Conservation (phyloP, 2,888 invertebrate species). For the Osmoderma eremita region DNA sequence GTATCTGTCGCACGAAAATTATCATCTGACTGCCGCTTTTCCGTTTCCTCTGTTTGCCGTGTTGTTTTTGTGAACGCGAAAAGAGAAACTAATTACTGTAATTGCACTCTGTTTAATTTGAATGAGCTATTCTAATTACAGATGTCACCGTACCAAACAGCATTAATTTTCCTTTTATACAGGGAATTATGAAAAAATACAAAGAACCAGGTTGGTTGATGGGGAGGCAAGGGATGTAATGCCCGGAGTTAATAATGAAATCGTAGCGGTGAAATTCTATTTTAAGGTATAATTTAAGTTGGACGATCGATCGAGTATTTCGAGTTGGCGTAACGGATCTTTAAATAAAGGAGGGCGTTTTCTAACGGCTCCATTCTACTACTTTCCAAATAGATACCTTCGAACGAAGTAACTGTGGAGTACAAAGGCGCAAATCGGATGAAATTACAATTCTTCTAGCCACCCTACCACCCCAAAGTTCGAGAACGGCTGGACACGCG, state of each 20-base stretch:
- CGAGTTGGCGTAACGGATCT: no score
- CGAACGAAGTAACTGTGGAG: no score
- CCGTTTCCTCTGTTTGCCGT: background rate
- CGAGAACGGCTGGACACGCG: no score
- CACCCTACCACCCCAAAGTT: no score
- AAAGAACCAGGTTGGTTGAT: background rate
- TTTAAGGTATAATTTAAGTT: no score
- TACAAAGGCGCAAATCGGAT: no score
- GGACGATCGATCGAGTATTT: no score
- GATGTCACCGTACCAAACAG: slow-evolving; percentile 23
- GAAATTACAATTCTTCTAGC: no score
- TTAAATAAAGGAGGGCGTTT: no score
- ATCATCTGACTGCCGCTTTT: background rate
- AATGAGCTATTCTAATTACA: slow-evolving; percentile 31
- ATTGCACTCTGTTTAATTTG: slow-evolving; percentile 38
- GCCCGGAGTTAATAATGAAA: background rate
- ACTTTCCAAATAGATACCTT: no score
- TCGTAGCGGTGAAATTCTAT: background rate
- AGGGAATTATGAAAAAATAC: slow-evolving; percentile 31
- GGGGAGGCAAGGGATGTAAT: no score
- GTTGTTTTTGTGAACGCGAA: slow-evolving; percentile 27
- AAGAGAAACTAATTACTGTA: slow-evolving; percentile 34
- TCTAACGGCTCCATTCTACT: no score
- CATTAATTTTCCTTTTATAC: slow-evolving; percentile 29
- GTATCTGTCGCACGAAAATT: slow-evolving; percentile 15